Percentiles rank a stretch among this genome's conserved stretches.
Conservation (phyloP, 2,113 vertebrate genomes). For the Dipodomys merriami region DNA sequence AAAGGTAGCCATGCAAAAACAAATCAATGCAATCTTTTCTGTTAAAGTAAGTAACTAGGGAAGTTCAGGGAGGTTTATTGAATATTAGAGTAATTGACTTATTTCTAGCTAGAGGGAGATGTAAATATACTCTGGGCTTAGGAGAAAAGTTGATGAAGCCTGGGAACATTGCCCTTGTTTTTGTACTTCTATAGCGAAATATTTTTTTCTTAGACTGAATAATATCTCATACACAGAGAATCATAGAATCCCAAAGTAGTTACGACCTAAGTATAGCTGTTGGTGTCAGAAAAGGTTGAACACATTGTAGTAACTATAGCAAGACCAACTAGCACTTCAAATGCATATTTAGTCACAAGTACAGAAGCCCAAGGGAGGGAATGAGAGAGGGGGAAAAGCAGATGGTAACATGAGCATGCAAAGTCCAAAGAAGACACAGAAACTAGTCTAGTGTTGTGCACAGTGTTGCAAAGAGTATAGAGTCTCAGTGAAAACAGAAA, state of each 20-base stretch:
- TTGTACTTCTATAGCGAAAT: conserved; percentile 1
- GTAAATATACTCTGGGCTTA: conserved; percentile 22
- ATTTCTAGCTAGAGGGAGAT: conserved; percentile 27
- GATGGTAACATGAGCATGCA: background rate
- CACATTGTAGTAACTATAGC: background rate
- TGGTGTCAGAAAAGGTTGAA: background rate
- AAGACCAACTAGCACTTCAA: background rate
- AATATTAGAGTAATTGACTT: conserved; percentile 60
- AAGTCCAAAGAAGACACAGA: background rate
- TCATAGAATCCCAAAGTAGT: background rate
- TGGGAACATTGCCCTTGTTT: background rate
- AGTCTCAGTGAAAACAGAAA: background rate
- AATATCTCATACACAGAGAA: background rate
- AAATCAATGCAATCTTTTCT: conserved; percentile 71
- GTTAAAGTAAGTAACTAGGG: conserved; percentile 59
- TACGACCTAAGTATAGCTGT: background rate
- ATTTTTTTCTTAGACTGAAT: background rate
- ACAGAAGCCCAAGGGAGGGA: background rate
- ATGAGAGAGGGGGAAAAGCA: background rate
- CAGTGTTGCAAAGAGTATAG: background rate
- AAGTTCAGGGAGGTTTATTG: conserved; percentile 55
- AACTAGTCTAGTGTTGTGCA: background rate
- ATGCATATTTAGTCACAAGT: background rate
- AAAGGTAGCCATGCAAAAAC: conserved; percentile 72
- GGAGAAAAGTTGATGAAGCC: background rate